Evolutionary conservation across 2,888 invertebrate species (phyloP), one percentile per base, ranked within the genome.

Genomic region (Drosophila borealis): DNA sequence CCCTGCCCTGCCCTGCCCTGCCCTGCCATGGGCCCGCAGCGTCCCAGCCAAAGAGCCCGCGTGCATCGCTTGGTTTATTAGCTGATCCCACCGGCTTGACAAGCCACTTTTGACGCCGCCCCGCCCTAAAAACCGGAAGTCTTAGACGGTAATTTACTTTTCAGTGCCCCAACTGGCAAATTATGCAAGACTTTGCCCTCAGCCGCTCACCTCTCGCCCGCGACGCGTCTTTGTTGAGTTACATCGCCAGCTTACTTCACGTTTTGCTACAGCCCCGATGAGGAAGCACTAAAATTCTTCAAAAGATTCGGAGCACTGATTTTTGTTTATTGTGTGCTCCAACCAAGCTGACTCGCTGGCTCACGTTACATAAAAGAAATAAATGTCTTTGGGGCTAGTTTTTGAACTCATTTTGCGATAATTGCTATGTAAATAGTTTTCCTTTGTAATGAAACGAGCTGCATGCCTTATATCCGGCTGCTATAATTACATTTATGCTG

Each of bases 81-180:
- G 87, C 84, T 83, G 82, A 86, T 86, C 86, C 82, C 71, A 82
- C 70, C 76, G 83, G 67, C 86, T 80, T 80, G 86, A 82, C 82
- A 82, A 82, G 82, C 80, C 80, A 82, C 82, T 82, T 86, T 82
- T 82, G 82, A 82, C 81, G 73, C 83, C 63, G 69, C 65, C 59
- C 53, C 55, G 25, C 19, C 69, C 25, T 59, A 45, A 50, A 60
- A 80, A 74, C 87, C 80, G 83, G 87, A 83, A 87, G 84, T 87
- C 83, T 83, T 83, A 75, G 80, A 72, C 81, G 83, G 81, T 83
- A 83, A 83, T 83, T 83, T 87, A 83, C 87, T 84, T 83, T 86
- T 83, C 81, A 80, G 80, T 70, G 72, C 70, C 76, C 70, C 68
- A 70, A 69, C 81, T 78, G 80, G 87, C 84, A 83, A 83, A 83